These are phyloP conservation scores for Thaumetopoea pityocampa DNA, from an alignment of 1,140 invertebrate species.

Conservation along the genomic window DNA sequence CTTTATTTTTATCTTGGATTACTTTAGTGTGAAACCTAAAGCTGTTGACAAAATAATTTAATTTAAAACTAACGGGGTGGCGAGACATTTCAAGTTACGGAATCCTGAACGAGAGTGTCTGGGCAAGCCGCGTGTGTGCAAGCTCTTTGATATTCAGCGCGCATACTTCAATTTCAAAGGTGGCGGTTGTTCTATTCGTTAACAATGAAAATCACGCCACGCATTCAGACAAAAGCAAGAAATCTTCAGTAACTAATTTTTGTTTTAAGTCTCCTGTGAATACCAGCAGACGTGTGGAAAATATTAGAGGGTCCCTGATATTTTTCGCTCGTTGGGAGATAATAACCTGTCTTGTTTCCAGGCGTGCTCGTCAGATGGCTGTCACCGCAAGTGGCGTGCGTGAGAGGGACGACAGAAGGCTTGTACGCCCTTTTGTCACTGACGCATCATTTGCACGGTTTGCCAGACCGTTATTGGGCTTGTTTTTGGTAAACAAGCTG, in stretches of 20 bases:
- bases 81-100: constrained; percentile 1
- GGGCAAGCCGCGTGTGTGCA: constrained; percentile 16
- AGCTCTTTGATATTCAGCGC: constrained; percentile 48
- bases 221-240: constrained; percentile 63
- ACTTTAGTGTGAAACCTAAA: background rate
- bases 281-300: constrained; percentile 69
- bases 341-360: constrained; percentile 72
- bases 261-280: constrained; percentile 64
- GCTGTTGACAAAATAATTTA: constrained; percentile 11
- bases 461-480: constrained; percentile 69
- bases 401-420: constrained; percentile 46
- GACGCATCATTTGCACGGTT: constrained; percentile 70
- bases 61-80: constrained; percentile 10
- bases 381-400: constrained; percentile 31
- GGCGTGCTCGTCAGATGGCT: constrained; percentile 52
- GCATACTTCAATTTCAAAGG: constrained; percentile 66
- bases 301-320: constrained; percentile 58
- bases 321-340: constrained; percentile 61
- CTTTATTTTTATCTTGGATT: constrained; percentile 26
- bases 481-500: constrained; percentile 68
- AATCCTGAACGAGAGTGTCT: constrained; percentile 3
- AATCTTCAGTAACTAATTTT: constrained; percentile 73
- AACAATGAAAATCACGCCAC: constrained; percentile 72
- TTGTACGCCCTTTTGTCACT: constrained; percentile 59
- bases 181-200: constrained; percentile 63